A percentile compares a stretch with the other conserved stretches of the same genome.
Evolutionary conservation across 2,113 vertebrate species (phyloP).

Genomic region (human): GRCh38 chr7:67164501-67165000

Average conservation of each 20-base stretch:
- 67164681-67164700: background rate
- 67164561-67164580: too few relatives aligned
- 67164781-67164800: background rate
- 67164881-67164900: background rate
- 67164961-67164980: slow-evolving; percentile 39
- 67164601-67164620: too few relatives aligned
- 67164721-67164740: background rate
- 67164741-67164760: background rate
- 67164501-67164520: too few relatives aligned
- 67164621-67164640: background rate
- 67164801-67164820: background rate
- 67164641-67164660: background rate
- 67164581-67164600: too few relatives aligned
- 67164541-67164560: too few relatives aligned
- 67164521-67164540: too few relatives aligned
- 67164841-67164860: background rate
- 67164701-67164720: background rate
- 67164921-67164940: background rate
- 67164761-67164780: background rate
- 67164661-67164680: background rate
- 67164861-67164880: background rate
- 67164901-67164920: background rate
- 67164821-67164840: background rate
- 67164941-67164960: slow-evolving; percentile 11
- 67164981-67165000: background rate